Evolutionary conservation across 2,888 invertebrate species (phyloP).

Genomic region (Cancer borealis): DNA sequence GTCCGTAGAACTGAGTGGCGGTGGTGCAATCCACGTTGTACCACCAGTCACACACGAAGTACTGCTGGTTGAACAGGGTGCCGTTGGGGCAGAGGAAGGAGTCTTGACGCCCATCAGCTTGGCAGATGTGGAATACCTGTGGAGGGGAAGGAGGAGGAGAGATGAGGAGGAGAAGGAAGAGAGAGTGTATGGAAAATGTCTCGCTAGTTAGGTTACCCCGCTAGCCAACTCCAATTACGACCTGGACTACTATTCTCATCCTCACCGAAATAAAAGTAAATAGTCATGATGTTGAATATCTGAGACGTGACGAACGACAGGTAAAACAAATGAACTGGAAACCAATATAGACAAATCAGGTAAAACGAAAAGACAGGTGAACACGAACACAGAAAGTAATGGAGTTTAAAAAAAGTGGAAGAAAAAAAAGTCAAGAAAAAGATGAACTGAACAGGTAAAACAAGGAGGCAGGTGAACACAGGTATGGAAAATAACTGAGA

Average conservation of each 20-base stretch:
- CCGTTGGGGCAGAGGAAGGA: conserved; percentile 76
- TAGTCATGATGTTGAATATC: neutral
- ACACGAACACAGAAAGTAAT: neutral
- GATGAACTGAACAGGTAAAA: neutral
- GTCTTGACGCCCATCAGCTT: conserved; percentile 53
- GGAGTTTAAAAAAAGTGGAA: neutral
- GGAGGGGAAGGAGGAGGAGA: neutral
- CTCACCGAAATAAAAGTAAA: neutral
- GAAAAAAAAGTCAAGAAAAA: neutral
- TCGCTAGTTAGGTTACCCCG: neutral
- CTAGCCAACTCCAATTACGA: neutral
- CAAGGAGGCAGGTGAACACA: neutral
- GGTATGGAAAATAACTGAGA: neutral
- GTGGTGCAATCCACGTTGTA: conserved; percentile 71
- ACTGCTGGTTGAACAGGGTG: conserved; percentile 75
- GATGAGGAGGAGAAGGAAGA: neutral
- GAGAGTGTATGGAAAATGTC: neutral
- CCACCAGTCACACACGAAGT: conserved; percentile 77
- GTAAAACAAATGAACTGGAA: neutral
- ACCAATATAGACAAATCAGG: neutral
- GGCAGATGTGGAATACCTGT: conserved; percentile 76
- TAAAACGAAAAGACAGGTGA: neutral
- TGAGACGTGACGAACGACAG: neutral
- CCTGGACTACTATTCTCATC: neutral
- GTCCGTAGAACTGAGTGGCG: conserved; percentile 30